Evolutionary conservation across 2,888 invertebrate species (phyloP).

Genomic region (Sphaerophoria rueppellii): DNA sequence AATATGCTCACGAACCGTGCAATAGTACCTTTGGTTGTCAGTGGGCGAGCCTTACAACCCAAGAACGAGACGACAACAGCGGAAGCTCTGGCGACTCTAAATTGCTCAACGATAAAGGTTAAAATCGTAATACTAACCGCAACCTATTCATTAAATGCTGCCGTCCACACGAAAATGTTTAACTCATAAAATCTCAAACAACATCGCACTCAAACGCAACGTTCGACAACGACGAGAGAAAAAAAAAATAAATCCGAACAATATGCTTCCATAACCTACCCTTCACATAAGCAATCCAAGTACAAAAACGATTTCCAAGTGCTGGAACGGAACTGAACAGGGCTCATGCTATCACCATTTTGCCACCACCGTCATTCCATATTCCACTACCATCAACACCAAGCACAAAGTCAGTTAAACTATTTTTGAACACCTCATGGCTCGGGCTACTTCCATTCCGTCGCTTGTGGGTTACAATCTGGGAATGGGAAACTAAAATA

Average conservation of each 20-base stretch:
- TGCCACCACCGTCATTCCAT: no score
- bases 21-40: no score
- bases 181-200: constrained; percentile 29
- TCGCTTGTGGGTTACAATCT: constrained; percentile 39
- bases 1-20: neutral
- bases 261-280: neutral
- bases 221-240: neutral
- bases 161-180: constrained; percentile 67
- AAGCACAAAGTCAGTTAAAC: constrained; percentile 65
- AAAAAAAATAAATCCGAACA: neutral
- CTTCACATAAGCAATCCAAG: constrained; percentile 49
- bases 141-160: constrained; percentile 64
- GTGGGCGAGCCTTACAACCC: no score
- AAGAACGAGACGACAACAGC: no score
- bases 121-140: constrained; percentile 26
- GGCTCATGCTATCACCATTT: constrained; percentile 2
- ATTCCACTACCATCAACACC: constrained; percentile 36
- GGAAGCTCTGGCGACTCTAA: no score
- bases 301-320: constrained; percentile 64
- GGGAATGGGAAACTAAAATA: constrained; percentile 13
- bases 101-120: constrained; percentile 38
- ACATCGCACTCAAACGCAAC: neutral
- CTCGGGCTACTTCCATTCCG: constrained; percentile 46
- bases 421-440: constrained; percentile 65
- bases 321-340: constrained; percentile 25